Evolutionary conservation across 2,113 vertebrate species (phyloP), one percentile per base, ranked within the genome.

Genomic region (Drymodes brunneopygia): DNA sequence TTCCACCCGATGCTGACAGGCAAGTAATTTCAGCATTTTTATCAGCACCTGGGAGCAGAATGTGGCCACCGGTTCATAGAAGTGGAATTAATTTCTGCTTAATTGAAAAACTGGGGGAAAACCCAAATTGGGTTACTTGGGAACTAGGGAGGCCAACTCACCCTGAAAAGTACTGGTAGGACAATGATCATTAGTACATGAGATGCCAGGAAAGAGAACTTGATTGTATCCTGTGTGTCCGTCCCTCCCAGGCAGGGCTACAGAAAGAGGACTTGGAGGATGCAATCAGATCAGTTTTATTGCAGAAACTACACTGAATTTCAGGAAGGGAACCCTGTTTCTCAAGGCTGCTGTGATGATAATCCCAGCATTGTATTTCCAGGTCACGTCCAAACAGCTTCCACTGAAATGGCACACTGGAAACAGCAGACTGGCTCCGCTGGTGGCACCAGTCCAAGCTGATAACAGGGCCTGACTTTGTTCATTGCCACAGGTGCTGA

Each of bases 401-500:
- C n/a, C 40, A 14, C 11, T 79, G 73, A 69, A 89, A 54, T 19
- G 56, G 69, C 47, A 66, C 61, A 5, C 5, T 51, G 44, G 87
- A 56, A 81, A 78, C 2, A 3, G 78, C 67, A 64, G 57, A 25
- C 42, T 80, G 71, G 85, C 81, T 77, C 64, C 88, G 54, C 74
- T 67, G 64, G 67, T 92, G 96, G 92, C 94, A 94, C 67, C 47
- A 28, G 47, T 80, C 87, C 92, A 82, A 83, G 87, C 47, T 67
- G 85, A 71, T 88, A 96, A 93, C 62, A 45, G 66, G 42, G 31
- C 71, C 73, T 4, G 12, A 28, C 72, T 85, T 92, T 87, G 69
- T 87, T 86, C 86, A 13, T 90, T 77, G 93, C 91, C 93, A 92
- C 85, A 67, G 94, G 90, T 94, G 92, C 71, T 83, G 79, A 66